Conservation (phyloP, 2,113 vertebrate species). For the Carassius auratus region DNA sequence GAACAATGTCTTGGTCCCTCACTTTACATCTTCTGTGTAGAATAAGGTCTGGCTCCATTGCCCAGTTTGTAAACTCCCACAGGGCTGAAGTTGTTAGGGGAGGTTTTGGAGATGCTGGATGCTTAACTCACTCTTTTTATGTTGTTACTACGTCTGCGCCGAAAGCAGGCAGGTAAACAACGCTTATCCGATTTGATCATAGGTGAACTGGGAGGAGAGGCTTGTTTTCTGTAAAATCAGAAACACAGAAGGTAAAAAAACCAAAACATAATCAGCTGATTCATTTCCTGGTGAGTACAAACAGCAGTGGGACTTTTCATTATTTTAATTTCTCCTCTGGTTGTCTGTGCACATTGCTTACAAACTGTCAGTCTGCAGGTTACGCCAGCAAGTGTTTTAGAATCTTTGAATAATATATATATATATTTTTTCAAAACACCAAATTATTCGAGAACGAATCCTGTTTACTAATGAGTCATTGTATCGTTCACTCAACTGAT, state of each 20-base stretch:
- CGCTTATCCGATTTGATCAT: slow-evolving; percentile 64
- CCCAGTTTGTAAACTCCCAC: slow-evolving; percentile 1
- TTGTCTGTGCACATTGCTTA: not conserved
- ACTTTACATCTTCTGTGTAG: slow-evolving; percentile 4
- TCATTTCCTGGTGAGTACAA: not conserved
- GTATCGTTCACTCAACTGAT: not conserved
- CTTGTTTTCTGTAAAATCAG: slow-evolving; percentile 70
- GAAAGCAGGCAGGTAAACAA: slow-evolving; percentile 66
- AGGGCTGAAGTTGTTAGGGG: slow-evolving; percentile 13
- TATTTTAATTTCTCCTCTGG: not conserved
- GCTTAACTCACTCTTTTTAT: slow-evolving; percentile 72
- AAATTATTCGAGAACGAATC: not conserved
- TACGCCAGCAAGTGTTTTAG: not conserved
- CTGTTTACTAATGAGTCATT: not conserved
- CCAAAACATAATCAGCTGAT: not conserved
- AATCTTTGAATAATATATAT: not conserved
- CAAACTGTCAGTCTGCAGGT: not conserved
- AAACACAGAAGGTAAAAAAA: slow-evolving; percentile 2
- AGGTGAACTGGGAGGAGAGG: slow-evolving; percentile 56
- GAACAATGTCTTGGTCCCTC: slow-evolving; percentile 16
- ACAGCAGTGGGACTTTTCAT: not conserved
- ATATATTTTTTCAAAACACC: not conserved
- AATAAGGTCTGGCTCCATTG: slow-evolving; percentile 3
- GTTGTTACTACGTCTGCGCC: slow-evolving; percentile 65
- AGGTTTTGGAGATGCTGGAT: not conserved